Evolutionary conservation across 2,113 vertebrate genomes (phyloP).

Genomic region (Panthera leo): DNA sequence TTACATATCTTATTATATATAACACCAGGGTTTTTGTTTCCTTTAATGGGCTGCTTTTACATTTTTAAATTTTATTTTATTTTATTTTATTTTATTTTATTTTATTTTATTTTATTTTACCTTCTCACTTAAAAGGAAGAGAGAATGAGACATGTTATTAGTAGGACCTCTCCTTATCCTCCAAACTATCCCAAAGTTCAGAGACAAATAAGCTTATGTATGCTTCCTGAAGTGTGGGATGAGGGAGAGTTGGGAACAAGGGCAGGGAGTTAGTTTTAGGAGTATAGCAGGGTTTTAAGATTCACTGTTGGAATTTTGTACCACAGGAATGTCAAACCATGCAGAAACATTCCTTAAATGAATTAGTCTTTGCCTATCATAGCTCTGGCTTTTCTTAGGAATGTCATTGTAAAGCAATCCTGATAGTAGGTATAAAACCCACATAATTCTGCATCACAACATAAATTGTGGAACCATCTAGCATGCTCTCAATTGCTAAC

Average conservation of each 20-base stretch:
- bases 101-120: neutral
- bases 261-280: neutral
- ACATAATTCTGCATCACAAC: neutral
- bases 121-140: conserved; percentile 33
- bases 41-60: conserved; percentile 2
- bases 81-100: neutral
- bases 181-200: neutral
- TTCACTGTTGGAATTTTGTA: neutral
- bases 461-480: neutral
- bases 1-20: neutral
- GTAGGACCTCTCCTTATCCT: neutral
- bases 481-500: neutral
- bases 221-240: neutral
- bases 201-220: neutral
- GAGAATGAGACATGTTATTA: neutral
- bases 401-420: neutral
- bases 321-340: neutral
- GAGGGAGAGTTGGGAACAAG: neutral
- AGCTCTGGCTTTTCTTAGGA: conserved; percentile 12
- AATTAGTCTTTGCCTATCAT: neutral
- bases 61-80: neutral
- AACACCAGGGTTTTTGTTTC: neutral
- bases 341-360: neutral
- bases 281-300: neutral
- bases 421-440: neutral